Conservation (phyloP, 1,140 invertebrate species). For the Halesus radiatus region DNA sequence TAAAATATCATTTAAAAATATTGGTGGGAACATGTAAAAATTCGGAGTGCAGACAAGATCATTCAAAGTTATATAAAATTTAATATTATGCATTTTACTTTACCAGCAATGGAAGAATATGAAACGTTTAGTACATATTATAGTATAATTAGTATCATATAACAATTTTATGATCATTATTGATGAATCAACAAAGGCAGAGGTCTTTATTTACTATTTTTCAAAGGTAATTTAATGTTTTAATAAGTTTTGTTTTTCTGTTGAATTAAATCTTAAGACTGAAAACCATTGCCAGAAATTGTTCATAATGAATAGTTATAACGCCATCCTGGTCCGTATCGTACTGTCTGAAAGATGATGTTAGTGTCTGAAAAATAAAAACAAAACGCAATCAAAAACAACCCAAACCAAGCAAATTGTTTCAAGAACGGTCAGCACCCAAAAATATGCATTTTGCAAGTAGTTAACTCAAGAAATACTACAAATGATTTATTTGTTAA, state of each 20-base stretch:
- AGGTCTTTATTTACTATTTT: neutral
- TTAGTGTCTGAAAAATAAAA: conserved; percentile 85
- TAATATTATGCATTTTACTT: too few relatives aligned
- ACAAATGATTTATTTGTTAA: too few relatives aligned
- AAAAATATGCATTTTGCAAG: too few relatives aligned
- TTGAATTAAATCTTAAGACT: conserved; percentile 84
- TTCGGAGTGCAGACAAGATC: too few relatives aligned
- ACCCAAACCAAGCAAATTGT: too few relatives aligned
- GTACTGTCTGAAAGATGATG: conserved; percentile 87
- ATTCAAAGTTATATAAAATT: too few relatives aligned
- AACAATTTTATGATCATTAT: neutral
- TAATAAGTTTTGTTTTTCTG: conserved; percentile 24
- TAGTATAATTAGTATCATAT: neutral
- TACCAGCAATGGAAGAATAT: too few relatives aligned
- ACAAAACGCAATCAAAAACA: conserved; percentile 9
- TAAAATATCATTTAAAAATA: too few relatives aligned
- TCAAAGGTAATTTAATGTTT: neutral
- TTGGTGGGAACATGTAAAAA: too few relatives aligned
- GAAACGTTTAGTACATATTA: too few relatives aligned
- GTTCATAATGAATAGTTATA: conserved; percentile 97
- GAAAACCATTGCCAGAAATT: conserved; percentile 97
- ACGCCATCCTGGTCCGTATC: conserved; percentile 96
- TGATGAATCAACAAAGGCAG: neutral
- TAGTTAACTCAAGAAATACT: too few relatives aligned
- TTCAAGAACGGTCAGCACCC: too few relatives aligned